A percentile compares a stretch with the other conserved stretches of the same genome.
Conservation (phyloP, 2,113 vertebrate genomes). For the Boulengerochromis microlepis region DNA sequence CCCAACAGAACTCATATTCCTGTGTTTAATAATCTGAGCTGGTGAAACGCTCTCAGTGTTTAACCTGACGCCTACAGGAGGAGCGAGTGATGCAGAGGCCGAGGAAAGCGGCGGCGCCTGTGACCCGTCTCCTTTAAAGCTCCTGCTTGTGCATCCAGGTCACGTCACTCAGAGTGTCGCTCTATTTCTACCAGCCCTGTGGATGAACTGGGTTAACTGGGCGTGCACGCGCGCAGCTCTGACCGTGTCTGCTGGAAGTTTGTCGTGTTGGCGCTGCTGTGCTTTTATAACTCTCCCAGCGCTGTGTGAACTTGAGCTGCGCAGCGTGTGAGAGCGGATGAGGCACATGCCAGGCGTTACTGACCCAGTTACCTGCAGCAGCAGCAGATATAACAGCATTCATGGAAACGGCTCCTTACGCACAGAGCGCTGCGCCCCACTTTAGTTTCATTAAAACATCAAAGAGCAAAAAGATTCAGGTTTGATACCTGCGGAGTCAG, state of each 20-base stretch:
- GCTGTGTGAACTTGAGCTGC: background rate
- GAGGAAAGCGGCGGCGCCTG: background rate
- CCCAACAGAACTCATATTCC: background rate
- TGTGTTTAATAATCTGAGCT: background rate
- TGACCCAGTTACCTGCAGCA: background rate
- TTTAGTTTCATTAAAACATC: background rate
- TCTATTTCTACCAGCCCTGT: background rate
- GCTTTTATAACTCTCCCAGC: background rate
- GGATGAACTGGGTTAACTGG: background rate
- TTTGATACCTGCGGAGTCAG: background rate
- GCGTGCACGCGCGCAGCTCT: accelerated
- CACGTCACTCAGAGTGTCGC: background rate
- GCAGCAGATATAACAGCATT: background rate
- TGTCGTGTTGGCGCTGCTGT: background rate
- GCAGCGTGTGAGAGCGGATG: background rate
- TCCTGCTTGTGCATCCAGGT: too few species aligned
- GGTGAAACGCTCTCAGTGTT: background rate
- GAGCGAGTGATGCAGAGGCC: background rate
- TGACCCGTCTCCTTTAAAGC: background rate
- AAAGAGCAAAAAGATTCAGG: background rate
- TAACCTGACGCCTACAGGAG: background rate
- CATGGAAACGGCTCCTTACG: background rate
- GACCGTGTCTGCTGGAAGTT: background rate
- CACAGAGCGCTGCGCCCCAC: too few species aligned
- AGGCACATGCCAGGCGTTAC: background rate